Conservation (phyloP, 2,113 vertebrate species). For the Tachysurus vachellii region DNA sequence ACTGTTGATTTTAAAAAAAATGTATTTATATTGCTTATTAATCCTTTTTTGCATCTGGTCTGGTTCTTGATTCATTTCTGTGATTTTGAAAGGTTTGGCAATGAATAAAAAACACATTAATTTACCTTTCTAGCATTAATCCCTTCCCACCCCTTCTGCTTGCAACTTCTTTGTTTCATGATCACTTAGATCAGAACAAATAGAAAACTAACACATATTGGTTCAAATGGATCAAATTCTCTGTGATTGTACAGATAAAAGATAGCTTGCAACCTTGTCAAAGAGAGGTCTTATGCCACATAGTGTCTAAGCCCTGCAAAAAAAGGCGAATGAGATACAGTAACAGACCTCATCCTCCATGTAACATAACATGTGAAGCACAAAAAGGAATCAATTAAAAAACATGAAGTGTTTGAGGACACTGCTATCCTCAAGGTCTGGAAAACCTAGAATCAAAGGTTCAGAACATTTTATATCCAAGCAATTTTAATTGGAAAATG, state of each 20-base stretch:
- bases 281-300: not conserved
- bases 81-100: not conserved
- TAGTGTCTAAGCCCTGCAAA: not conserved
- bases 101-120: not conserved
- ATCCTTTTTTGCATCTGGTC: not conserved
- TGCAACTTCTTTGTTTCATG: not conserved
- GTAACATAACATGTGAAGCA: not conserved
- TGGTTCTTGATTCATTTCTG: not conserved
- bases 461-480: constrained; percentile 35
- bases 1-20: not conserved
- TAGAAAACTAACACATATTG: not conserved
- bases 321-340: not conserved
- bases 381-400: not conserved
- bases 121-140: not conserved
- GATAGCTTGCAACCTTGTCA: not conserved
- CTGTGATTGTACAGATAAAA: not conserved
- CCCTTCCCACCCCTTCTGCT: not conserved
- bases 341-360: not conserved
- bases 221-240: not conserved
- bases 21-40: not conserved
- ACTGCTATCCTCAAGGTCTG: not conserved
- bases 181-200: not conserved
- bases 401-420: not conserved
- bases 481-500: constrained; percentile 32
- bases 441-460: constrained; percentile 19